These are phyloP conservation scores for Octomys mimax DNA, from an alignment of 2,797 vertebrate genomes.

Conservation along the genomic window DNA sequence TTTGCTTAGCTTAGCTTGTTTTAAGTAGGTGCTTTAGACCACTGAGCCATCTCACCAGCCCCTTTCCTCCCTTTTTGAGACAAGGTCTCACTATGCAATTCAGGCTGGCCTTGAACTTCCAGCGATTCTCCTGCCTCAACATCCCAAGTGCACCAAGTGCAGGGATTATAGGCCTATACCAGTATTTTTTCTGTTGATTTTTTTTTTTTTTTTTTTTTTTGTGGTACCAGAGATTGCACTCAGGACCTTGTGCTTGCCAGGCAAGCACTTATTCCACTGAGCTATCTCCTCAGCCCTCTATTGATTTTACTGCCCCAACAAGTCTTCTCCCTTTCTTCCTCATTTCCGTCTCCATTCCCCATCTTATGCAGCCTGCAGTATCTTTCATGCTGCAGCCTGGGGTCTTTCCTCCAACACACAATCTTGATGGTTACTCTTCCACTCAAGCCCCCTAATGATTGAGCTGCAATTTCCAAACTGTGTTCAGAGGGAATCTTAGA, in stretches of 20 bases:
- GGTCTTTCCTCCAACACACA: not conserved
- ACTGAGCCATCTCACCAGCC: no score
- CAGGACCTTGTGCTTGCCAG: no score
- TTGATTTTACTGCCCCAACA: not conserved
- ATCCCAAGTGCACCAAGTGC: no score
- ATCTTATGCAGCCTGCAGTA: not conserved
- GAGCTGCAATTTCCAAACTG: slow-evolving; percentile 31
- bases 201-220: no score
- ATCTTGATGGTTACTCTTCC: not conserved
- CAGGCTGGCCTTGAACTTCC: not conserved
- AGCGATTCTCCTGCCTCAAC: not conserved
- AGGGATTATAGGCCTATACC: no score
- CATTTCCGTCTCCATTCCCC: not conserved
- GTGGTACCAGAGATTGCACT: no score
- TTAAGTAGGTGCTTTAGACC: no score
- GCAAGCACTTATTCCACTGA: no score
- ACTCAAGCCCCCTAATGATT: not conserved
- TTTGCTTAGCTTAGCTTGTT: no score
- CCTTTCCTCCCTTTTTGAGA: not conserved
- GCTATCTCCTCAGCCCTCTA: not conserved
- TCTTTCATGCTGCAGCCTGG: not conserved
- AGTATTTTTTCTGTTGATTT: not conserved
- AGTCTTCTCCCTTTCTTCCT: not conserved
- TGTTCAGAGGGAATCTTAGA: not conserved
- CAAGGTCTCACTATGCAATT: not conserved